These are phyloP conservation scores for Macquaria australasica DNA, from an alignment of 2,113 vertebrate genomes.

Conservation along the genomic window DNA sequence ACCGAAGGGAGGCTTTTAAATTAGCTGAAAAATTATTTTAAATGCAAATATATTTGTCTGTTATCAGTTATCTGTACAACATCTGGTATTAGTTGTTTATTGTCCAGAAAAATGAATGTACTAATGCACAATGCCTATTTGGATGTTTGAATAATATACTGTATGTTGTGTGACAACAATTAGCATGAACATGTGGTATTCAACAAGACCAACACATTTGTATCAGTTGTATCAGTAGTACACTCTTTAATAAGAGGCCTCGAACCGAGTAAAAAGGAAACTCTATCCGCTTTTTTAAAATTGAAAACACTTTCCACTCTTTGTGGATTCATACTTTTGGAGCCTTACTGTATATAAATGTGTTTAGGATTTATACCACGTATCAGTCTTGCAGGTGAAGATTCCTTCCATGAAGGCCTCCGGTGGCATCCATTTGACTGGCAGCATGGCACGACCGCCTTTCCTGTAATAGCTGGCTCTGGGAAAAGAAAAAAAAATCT, in stretches of 20 bases:
- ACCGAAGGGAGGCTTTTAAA: neutral
- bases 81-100: conserved; percentile 19
- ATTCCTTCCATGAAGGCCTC: conserved; percentile 95
- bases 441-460: conserved; percentile 91
- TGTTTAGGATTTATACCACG: conserved; percentile 84
- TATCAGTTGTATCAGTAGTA: neutral
- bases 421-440: conserved; percentile 95
- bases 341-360: conserved; percentile 11
- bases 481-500: conserved; percentile 11
- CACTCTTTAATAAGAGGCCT: neutral
- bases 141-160: neutral
- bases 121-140: neutral
- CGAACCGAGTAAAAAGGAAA: neutral
- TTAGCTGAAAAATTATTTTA: conserved; percentile 23
- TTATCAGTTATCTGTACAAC: neutral
- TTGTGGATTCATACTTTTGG: neutral
- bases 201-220: neutral
- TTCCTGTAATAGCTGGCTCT: conserved; percentile 95
- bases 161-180: neutral
- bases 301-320: neutral
- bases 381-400: conserved; percentile 96
- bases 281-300: neutral
- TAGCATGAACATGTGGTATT: neutral
- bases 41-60: neutral
- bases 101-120: neutral